Evolutionary conservation across 2,888 invertebrate genomes (phyloP).

Genomic region (Polyploca ridens): DNA sequence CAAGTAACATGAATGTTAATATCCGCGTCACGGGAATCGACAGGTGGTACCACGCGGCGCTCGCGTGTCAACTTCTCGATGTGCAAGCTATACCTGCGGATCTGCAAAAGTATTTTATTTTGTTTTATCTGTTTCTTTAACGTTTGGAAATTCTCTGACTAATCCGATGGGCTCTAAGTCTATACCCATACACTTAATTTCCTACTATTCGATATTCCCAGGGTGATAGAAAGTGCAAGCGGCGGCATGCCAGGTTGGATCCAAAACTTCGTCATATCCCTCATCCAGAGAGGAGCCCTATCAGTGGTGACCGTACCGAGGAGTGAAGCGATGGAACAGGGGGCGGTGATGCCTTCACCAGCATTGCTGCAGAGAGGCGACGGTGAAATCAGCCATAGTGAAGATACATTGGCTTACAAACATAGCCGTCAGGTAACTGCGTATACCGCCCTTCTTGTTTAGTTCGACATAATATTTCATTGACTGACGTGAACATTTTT

Average conservation of each 20-base stretch:
- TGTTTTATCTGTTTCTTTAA: background rate
- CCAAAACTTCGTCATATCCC: constrained; percentile 85
- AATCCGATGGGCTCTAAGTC: background rate
- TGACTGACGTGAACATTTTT: too few species aligned
- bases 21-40: constrained; percentile 79
- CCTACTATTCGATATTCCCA: constrained; percentile 24
- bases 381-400: constrained; percentile 17
- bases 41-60: constrained; percentile 84
- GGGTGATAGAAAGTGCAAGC: constrained; percentile 84
- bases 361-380: constrained; percentile 41
- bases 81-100: constrained; percentile 86
- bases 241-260: constrained; percentile 88
- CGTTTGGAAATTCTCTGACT: background rate
- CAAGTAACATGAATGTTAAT: constrained; percentile 57
- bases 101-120: constrained; percentile 82
- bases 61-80: constrained; percentile 86
- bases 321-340: constrained; percentile 49
- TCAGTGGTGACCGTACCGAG: constrained; percentile 66
- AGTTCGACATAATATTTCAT: too few species aligned
- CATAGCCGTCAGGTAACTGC: constrained; percentile 34
- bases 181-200: too few species aligned
- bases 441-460: too few species aligned
- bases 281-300: constrained; percentile 82
- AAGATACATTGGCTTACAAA: constrained; percentile 15
- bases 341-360: constrained; percentile 55